Base-by-base conservation (phyloP, 2,888 invertebrate species). In the Parascotia fuliginaria region DNA sequence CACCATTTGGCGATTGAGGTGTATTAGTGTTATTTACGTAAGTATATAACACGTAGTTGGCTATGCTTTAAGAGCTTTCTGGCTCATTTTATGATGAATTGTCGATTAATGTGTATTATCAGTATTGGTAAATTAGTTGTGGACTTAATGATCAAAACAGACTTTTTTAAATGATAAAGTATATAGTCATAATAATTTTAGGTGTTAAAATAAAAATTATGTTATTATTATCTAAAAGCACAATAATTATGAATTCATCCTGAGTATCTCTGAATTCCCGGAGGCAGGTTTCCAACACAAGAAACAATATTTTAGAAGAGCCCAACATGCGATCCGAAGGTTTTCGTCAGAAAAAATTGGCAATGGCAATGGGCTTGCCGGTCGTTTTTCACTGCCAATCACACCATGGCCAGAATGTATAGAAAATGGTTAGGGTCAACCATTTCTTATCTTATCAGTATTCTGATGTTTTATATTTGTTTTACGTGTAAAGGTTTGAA, bases 341-440 rank as follows among this genome's bases (percentile, higher is more conserved):
- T 65, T 69, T 54, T 46, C 57, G 49, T 50, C 53, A 53, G 55
- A 60, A 60, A 44, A 67, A 66, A 70, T 62, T 52, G 54, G 44
- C 33, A 43, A 47, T 42, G 65, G 62, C 64, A 48, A 51, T 47
- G 56, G 62, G 60, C 51, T 40, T 51, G 34, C 24, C 32, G 55
- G 62, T 67, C 67, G 65, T 73, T 74, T 67, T 55, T 70, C 75
- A 59, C 60, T 73, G 72, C 60, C 73, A 74, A 69, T 73, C 70
- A 68, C 65, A 66, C 57, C 59, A 57, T 46, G 49, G 39, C 40
- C 37, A 45, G 46, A 55, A 55, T 60, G 59, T 69, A 64, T 60
- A 65, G 65, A 60, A 63, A 65, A 53, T 52, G 42, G 58, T 65
- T 49, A 16, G 52, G 37, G 44, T 61, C 49, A 38, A 24, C 34